Percentiles rank a stretch among this genome's conserved stretches.
These are phyloP conservation scores for Hedychridium roseum DNA, from an alignment of 2,888 invertebrate species.

Conservation along the genomic window DNA sequence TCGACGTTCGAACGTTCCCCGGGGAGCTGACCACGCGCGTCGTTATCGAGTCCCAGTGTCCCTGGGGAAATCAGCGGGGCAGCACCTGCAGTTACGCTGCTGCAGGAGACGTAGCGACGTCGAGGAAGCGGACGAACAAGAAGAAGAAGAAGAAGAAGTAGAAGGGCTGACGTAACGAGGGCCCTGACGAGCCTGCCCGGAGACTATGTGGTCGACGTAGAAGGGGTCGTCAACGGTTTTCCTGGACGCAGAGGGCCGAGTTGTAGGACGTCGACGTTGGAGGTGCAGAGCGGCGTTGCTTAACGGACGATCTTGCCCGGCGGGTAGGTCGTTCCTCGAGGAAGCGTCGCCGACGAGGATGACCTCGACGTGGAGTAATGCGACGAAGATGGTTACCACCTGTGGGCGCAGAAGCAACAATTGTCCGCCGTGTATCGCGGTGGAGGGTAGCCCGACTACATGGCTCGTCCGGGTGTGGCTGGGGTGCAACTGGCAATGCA, in stretches of 20 bases:
- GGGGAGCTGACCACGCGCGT: too few relatives aligned
- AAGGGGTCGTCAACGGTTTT: constrained; percentile 1
- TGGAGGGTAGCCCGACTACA: constrained; percentile 63
- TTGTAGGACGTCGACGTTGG: not conserved
- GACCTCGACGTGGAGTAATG: constrained; percentile 28
- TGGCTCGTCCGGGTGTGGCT: constrained; percentile 64
- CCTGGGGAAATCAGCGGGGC: too few relatives aligned
- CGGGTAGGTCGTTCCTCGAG: not conserved
- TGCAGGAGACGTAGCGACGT: too few relatives aligned
- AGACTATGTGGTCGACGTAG: not conserved
- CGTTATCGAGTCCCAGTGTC: too few relatives aligned
- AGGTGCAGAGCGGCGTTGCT: constrained; percentile 2
- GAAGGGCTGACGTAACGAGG: not conserved
- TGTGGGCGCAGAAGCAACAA: constrained; percentile 64
- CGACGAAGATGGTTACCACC: constrained; percentile 58
- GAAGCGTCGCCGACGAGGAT: constrained; percentile 24
- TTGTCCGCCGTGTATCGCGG: constrained; percentile 63
- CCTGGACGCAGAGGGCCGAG: constrained; percentile 3
- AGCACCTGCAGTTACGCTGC: too few relatives aligned
- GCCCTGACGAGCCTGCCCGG: too few relatives aligned
- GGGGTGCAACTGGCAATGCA: constrained; percentile 57
- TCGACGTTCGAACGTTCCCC: too few relatives aligned
- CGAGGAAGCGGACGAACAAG: constrained; percentile 9
- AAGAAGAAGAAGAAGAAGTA: constrained; percentile 7
- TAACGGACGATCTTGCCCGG: constrained; percentile 1